Percentiles rank a stretch among this genome's conserved stretches.
Evolutionary conservation across 2,888 invertebrate species (phyloP).

Genomic region (Sialis lutaria): DNA sequence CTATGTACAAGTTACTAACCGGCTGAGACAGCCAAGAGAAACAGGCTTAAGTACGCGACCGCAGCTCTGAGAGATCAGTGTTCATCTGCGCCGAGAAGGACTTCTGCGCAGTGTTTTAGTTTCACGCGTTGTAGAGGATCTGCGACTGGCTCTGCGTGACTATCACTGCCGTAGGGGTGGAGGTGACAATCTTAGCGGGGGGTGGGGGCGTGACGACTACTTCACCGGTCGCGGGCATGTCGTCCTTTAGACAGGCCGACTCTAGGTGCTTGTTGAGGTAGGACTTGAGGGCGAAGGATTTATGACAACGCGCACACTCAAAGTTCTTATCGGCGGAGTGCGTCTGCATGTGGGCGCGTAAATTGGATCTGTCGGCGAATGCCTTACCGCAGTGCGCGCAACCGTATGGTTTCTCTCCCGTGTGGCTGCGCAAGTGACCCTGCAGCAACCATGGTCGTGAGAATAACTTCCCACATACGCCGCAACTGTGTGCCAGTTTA

Average conservation of each 20-base stretch:
- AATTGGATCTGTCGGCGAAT: constrained; percentile 84
- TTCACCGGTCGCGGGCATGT: constrained; percentile 13
- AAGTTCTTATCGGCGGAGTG: constrained; percentile 83
- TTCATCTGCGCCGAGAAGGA: neutral
- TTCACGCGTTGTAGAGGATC: neutral
- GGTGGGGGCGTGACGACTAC: neutral
- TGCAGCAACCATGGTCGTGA: constrained; percentile 89
- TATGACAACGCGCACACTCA: constrained; percentile 73
- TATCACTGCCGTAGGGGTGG: neutral
- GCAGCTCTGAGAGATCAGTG: no score
- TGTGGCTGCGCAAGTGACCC: constrained; percentile 76
- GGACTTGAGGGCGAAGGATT: constrained; percentile 84
- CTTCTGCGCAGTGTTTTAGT: neutral
- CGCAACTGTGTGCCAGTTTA: constrained; percentile 80
- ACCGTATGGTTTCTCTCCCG: constrained; percentile 83
- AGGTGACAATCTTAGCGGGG: neutral
- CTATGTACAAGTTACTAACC: no score
- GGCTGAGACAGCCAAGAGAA: no score
- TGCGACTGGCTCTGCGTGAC: neutral
- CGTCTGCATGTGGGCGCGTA: constrained; percentile 88
- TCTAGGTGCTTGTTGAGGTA: constrained; percentile 91
- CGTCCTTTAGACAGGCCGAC: constrained; percentile 67
- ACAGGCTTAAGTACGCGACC: no score
- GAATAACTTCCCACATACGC: constrained; percentile 86
- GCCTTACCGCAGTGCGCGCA: constrained; percentile 91